These are phyloP conservation scores for Oreochromis tanganicae DNA, from an alignment of 2,113 vertebrate genomes.

Conservation along the genomic window DNA sequence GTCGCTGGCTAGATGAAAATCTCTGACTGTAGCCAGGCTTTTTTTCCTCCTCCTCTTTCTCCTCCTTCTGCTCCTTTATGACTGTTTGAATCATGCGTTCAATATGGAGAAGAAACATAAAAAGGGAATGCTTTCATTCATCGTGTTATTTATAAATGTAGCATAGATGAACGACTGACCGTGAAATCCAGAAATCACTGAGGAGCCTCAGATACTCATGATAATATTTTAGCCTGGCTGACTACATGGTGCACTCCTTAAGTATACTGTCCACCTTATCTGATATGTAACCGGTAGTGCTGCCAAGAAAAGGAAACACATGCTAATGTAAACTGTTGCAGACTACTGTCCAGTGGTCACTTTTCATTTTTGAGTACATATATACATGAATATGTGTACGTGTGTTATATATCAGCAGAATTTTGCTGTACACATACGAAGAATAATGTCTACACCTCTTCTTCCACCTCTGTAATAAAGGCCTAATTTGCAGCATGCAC, in stretches of 20 bases:
- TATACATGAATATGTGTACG: neutral
- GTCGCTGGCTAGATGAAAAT: neutral
- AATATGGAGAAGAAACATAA: neutral
- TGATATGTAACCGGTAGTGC: neutral
- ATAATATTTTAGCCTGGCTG: neutral
- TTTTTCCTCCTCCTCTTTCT: neutral
- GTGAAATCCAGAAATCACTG: neutral
- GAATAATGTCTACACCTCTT: neutral
- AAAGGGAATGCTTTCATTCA: neutral
- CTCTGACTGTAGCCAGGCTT: neutral
- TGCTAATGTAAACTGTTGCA: neutral
- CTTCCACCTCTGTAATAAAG: neutral
- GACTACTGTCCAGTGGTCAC: neutral
- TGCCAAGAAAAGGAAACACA: neutral
- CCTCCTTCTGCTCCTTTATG: neutral
- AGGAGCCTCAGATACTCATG: neutral
- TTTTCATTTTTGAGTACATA: neutral
- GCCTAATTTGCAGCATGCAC: neutral
- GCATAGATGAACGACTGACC: neutral
- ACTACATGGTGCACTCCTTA: neutral
- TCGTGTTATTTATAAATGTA: neutral
- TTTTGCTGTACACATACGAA: neutral
- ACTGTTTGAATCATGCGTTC: neutral
- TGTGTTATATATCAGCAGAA: neutral
- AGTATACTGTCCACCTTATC: constrained; percentile 6